Percentiles rank a stretch among this genome's conserved stretches.
These are phyloP conservation scores for Phycodurus eques DNA, from an alignment of 2,113 vertebrate species.

Conservation along the genomic window DNA sequence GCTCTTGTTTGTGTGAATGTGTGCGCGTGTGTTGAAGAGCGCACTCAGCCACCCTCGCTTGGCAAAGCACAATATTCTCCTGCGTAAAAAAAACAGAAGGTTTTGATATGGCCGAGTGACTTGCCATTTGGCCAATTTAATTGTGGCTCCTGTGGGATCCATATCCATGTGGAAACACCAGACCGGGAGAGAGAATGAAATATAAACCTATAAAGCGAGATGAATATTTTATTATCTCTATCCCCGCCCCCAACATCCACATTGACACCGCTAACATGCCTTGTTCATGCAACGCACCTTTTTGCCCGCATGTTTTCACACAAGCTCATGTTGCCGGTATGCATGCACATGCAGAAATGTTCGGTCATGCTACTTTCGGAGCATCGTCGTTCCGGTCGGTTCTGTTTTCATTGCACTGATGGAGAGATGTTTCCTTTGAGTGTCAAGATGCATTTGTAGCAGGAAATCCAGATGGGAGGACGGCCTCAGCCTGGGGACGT, in stretches of 20 bases:
- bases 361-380: conserved; percentile 18
- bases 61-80: conserved; percentile 56
- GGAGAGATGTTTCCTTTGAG: conserved; percentile 31
- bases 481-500: conserved; percentile 46
- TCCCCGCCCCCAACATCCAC: conserved; percentile 32
- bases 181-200: conserved; percentile 35
- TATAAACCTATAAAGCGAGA: conserved; percentile 49
- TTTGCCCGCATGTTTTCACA: conserved; percentile 12
- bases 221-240: conserved; percentile 51
- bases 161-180: conserved; percentile 56
- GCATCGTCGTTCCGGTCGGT: conserved; percentile 21
- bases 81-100: conserved; percentile 59
- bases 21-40: conserved; percentile 28
- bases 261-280: conserved; percentile 16
- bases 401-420: conserved; percentile 9
- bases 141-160: conserved; percentile 59
- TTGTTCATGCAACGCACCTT: neutral
- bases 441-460: conserved; percentile 59
- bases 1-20: neutral
- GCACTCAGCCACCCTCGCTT: conserved; percentile 55
- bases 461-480: conserved; percentile 61
- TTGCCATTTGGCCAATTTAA: conserved; percentile 66
- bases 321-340: conserved; percentile 8
- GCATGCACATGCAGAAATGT: conserved; percentile 4
- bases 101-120: conserved; percentile 62